Percentiles rank a stretch among this genome's conserved stretches.
Conservation (phyloP, 2,888 invertebrate genomes). For the Polydrusus tereticollis region DNA sequence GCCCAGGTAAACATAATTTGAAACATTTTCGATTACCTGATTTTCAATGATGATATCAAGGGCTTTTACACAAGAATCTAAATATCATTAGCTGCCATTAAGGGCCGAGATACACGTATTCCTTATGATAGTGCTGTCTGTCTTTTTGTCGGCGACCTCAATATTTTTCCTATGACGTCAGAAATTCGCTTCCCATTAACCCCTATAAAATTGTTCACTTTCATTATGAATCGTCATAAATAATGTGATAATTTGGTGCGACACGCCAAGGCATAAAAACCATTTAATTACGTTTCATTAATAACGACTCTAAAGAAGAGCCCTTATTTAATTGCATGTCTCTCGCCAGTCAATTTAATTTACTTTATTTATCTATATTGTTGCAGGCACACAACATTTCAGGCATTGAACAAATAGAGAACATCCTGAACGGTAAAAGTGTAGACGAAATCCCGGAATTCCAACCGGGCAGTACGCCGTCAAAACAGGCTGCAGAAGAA, state of each 20-base stretch:
- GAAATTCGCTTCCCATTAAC: too few relatives aligned
- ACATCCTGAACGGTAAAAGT: slow-evolving; percentile 65
- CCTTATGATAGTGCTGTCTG: too few relatives aligned
- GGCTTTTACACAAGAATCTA: too few relatives aligned
- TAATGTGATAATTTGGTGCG: not conserved
- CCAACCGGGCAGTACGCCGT: slow-evolving; percentile 59
- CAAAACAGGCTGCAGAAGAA: slow-evolving; percentile 65
- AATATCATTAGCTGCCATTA: too few relatives aligned
- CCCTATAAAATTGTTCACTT: not conserved
- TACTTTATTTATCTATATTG: too few relatives aligned
- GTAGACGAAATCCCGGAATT: slow-evolving; percentile 65
- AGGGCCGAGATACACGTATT: too few relatives aligned
- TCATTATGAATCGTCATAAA: not conserved
- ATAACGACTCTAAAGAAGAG: not conserved
- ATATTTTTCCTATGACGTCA: too few relatives aligned
- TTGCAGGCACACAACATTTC: not conserved
- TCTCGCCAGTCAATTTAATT: too few relatives aligned
- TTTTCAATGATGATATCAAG: too few relatives aligned
- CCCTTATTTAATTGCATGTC: not conserved
- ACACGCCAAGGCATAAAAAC: not conserved
- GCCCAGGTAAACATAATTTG: too few relatives aligned
- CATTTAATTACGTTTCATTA: not conserved
- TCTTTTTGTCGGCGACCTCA: too few relatives aligned
- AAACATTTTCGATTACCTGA: too few relatives aligned
- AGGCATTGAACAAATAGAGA: slow-evolving; percentile 62